A percentile compares a stretch with the other conserved stretches of the same genome.
phyloP scores from a whole-genome alignment of 2,797 vertebrate genomes.

The Miichthys miiuy region DNA sequence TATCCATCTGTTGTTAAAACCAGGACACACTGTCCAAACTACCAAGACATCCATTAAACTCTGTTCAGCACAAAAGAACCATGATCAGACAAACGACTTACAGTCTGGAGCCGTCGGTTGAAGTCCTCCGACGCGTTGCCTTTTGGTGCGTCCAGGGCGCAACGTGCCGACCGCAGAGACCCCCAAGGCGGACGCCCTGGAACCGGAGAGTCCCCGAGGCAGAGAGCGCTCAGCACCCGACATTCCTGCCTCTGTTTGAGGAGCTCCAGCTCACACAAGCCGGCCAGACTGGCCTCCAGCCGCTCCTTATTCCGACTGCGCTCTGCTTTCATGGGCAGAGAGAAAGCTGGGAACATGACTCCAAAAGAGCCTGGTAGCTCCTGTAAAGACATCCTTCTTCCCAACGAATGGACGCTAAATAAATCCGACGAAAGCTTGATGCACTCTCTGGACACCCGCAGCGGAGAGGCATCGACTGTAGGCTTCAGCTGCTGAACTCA shows the following conservation, averaged over 20 bases:
- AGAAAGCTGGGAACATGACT: slow-evolving; percentile 83
- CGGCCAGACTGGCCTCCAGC: slow-evolving; percentile 89
- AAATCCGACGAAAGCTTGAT: not conserved
- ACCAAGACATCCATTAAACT: not conserved
- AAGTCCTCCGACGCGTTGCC: slow-evolving; percentile 27
- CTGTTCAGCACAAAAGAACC: not conserved
- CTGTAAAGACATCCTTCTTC: slow-evolving; percentile 23
- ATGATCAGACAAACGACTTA: slow-evolving; percentile 36
- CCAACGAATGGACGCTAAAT: not conserved
- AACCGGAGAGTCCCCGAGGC: slow-evolving; percentile 75
- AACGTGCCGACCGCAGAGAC: slow-evolving; percentile 51
- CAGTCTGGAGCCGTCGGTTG: slow-evolving; percentile 50
- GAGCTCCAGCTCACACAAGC: slow-evolving; percentile 88
- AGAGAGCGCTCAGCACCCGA: slow-evolving; percentile 86
- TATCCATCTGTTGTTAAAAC: too few relatives aligned
- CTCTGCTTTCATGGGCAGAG: slow-evolving; percentile 85
- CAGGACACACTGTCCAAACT: not conserved
- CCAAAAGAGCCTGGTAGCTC: slow-evolving; percentile 10
- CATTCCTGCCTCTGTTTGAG: slow-evolving; percentile 89
- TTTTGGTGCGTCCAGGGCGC: slow-evolving; percentile 45
- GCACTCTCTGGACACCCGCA: not conserved
- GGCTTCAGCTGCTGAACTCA: slow-evolving; percentile 20
- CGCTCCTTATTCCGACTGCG: slow-evolving; percentile 88
- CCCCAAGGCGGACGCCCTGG: slow-evolving; percentile 67
- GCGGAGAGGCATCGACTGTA: not conserved